Conservation (phyloP, 35 echinoderm and acorn worm genomes). For the Patiria miniata region DNA sequence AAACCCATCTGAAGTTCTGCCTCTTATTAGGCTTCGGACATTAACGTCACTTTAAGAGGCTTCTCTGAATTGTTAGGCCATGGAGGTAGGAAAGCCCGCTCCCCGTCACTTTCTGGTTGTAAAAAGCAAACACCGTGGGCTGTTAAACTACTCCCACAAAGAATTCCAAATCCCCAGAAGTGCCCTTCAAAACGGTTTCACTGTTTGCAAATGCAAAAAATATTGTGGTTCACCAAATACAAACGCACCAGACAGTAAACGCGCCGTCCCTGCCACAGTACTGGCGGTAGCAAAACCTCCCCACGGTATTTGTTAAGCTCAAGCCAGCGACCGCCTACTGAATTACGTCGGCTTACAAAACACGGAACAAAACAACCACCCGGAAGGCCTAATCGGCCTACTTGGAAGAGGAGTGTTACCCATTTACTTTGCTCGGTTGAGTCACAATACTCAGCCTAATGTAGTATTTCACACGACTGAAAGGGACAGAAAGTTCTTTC, state of each 20-base stretch:
- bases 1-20: not conserved
- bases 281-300: not conserved
- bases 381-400: conserved; percentile 14
- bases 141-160: conserved; percentile 22
- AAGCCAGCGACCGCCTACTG: not conserved
- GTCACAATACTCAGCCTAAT: not conserved
- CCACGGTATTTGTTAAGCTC: conserved; percentile 6
- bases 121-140: not conserved
- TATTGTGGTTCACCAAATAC: conserved; percentile 9
- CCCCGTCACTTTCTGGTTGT: not conserved
- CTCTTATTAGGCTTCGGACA: not conserved
- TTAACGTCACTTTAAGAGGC: not conserved
- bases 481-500: not conserved
- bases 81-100: not conserved
- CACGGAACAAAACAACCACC: conserved; percentile 11
- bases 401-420: not conserved
- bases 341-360: conserved; percentile 15
- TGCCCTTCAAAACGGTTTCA: conserved; percentile 7
- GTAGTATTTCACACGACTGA: not conserved
- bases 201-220: conserved; percentile 3
- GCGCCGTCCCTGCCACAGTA: not conserved
- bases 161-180: conserved; percentile 20
- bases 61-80: not conserved
- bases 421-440: not conserved
- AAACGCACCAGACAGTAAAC: conserved; percentile 22